phyloP scores from a whole-genome alignment of 2,113 vertebrate species.

The Hucho hucho region DNA sequence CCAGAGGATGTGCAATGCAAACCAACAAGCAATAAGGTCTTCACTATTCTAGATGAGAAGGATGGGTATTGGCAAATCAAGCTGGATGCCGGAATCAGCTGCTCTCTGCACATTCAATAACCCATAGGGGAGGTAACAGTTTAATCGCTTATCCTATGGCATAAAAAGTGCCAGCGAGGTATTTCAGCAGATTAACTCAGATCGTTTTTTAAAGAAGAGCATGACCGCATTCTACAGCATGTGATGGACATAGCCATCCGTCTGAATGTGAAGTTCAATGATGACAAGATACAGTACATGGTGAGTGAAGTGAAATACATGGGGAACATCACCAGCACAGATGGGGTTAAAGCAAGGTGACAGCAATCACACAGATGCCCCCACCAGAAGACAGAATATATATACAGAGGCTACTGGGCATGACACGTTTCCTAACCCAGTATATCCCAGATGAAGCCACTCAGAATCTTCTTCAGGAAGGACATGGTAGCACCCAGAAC shows the following conservation, averaged over 20 bases:
- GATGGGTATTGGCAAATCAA: too few species aligned
- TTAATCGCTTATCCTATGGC: neutral
- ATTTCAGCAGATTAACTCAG: neutral
- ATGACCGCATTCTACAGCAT: neutral
- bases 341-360: neutral
- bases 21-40: neutral
- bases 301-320: slow-evolving; percentile 12
- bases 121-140: neutral
- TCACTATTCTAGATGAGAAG: neutral
- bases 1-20: neutral
- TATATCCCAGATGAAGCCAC: too few species aligned
- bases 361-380: neutral
- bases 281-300: slow-evolving; percentile 6
- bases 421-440: too few species aligned
- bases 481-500: too few species aligned
- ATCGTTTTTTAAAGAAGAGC: neutral
- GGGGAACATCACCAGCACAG: slow-evolving; percentile 2
- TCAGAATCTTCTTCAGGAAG: too few species aligned
- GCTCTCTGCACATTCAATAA: neutral
- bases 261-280: slow-evolving; percentile 14
- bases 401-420: neutral
- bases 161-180: neutral
- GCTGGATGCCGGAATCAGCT: too few species aligned
- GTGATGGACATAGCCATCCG: slow-evolving; percentile 5
- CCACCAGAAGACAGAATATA: neutral